These are phyloP conservation scores for Anguilla rostrata DNA, from an alignment of 2,113 vertebrate genomes.

Conservation along the genomic window DNA sequence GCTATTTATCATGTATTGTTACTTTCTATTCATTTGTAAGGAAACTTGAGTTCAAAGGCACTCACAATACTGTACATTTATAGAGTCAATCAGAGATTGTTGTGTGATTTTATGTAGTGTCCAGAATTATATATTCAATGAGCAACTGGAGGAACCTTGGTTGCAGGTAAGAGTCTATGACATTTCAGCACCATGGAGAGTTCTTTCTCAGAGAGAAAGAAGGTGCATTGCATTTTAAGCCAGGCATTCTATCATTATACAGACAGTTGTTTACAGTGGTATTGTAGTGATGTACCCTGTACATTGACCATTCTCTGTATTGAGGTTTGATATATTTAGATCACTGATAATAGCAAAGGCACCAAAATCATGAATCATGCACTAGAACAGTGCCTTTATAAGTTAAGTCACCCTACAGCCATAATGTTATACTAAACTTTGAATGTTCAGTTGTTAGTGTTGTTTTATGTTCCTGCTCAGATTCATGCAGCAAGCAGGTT, in stretches of 20 bases:
- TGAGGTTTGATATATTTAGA: no score
- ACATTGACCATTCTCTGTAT: no score
- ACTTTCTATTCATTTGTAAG: neutral
- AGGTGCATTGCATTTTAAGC: constrained; percentile 20
- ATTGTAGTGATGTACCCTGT: neutral
- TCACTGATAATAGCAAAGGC: no score
- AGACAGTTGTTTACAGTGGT: neutral
- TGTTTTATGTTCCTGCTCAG: no score
- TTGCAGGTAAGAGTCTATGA: constrained; percentile 29
- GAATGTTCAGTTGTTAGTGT: no score
- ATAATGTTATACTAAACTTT: no score
- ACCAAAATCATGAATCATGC: no score
- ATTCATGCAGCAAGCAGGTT: no score
- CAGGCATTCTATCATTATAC: neutral
- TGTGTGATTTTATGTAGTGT: neutral
- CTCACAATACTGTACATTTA: neutral
- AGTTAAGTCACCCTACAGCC: no score
- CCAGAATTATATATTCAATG: neutral
- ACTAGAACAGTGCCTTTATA: no score
- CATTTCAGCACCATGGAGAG: constrained; percentile 49
- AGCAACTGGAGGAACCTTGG: neutral
- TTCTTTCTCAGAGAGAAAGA: constrained; percentile 2
- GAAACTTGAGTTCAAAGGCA: neutral
- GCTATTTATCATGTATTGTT: neutral
- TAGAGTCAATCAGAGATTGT: neutral